Base-by-base conservation (phyloP, 2,888 invertebrate species). In the Bellardia bayeri region DNA sequence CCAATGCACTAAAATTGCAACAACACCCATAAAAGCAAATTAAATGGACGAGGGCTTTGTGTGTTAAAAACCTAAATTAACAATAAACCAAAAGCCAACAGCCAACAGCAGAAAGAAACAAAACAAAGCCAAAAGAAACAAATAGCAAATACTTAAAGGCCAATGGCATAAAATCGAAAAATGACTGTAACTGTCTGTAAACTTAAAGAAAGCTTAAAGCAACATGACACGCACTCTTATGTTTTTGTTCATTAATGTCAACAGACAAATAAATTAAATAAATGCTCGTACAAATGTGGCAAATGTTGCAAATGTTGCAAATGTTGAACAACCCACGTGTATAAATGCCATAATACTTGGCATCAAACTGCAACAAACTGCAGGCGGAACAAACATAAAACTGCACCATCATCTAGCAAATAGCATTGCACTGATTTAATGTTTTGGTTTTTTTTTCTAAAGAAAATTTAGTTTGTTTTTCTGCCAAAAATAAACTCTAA, bases 211-310 rank as follows among this genome's bases (percentile, higher is more conserved):
- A 37, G 6, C 16, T 69, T 66, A n/a, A 11, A 45, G 30, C 54
- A 82, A 58, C 75, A 76, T 78, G 61, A 78, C 72, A 84, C 83
- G 72, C 83, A 78, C 71, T 72, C 64, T 58, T 23, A 16, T n/a
- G n/a, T 56, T 72, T 56, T 49, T 72, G n/a, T 72, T 72, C 56
- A 84, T 84, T 78, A 84, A 71, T 84, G 83, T 79, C 83, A 84
- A 58, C 58, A 49, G 45, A 66, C 23, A 64, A 6, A 49, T 23
- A 13, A 49, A 49, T 61, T 37, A 5, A 63, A 72, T 1, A 63
- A 72, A 58, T 37, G n/a, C 16, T 40, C 45, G 58, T 45, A 79
- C 2, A 45, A 68, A 23, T 23, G 23, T 23, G 23, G 23, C 23
- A 54, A 51, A 33, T 80, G 23, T 11, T 9, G 33, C 58, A 49